A percentile compares a stretch with the other conserved stretches of the same genome.
These are phyloP conservation scores for Thera britannica DNA, from an alignment of 2,888 invertebrate genomes.

Conservation along the genomic window DNA sequence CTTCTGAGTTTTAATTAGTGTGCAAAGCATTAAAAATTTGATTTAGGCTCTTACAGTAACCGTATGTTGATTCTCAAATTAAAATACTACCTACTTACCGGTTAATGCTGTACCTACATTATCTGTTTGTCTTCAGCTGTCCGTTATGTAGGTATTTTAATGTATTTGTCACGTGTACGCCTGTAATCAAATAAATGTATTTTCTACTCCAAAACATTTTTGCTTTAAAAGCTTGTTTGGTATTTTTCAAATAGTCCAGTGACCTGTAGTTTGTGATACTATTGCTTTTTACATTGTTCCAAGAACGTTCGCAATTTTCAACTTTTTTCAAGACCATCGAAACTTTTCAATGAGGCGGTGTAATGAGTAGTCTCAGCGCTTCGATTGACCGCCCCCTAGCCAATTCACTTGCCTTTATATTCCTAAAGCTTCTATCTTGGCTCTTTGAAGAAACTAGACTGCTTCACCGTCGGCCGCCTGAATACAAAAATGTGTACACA, in stretches of 20 bases:
- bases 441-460: constrained; percentile 61
- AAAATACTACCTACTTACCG: too few relatives aligned
- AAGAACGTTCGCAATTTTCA: constrained; percentile 5
- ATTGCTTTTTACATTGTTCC: background rate
- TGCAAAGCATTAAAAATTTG: constrained; percentile 1
- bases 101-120: too few relatives aligned
- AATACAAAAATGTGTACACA: constrained; percentile 58
- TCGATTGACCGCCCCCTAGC: constrained; percentile 76
- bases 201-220: too few relatives aligned
- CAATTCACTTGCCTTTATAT: constrained; percentile 74
- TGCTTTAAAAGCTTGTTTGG: too few relatives aligned
- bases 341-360: constrained; percentile 49
- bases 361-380: constrained; percentile 78
- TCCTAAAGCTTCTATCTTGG: constrained; percentile 67
- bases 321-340: constrained; percentile 34
- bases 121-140: too few relatives aligned
- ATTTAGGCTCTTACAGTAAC: background rate
- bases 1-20: constrained; percentile 34
- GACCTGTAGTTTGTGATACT: too few relatives aligned
- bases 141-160: too few relatives aligned
- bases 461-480: constrained; percentile 52
- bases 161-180: too few relatives aligned
- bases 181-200: too few relatives aligned
- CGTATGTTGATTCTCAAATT: background rate
- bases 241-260: too few relatives aligned